Evolutionary conservation across 2,113 vertebrate species (phyloP).

Genomic region (Narcine bancroftii): DNA sequence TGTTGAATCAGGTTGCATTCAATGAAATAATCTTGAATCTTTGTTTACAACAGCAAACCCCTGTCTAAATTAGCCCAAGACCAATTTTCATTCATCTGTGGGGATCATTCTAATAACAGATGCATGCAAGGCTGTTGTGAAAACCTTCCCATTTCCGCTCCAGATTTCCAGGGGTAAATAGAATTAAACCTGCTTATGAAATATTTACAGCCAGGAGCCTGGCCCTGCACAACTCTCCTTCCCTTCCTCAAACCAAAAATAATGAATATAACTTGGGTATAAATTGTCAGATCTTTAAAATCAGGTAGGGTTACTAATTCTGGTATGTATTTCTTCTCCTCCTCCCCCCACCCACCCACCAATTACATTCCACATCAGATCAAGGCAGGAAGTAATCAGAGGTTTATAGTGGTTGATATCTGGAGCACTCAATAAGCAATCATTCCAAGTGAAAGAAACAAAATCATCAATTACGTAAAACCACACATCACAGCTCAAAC

Average conservation of each 20-base stretch:
- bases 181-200: background rate
- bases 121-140: background rate
- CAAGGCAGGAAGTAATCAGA: constrained; percentile 55
- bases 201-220: background rate
- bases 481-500: constrained; percentile 61
- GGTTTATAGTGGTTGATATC: constrained; percentile 68
- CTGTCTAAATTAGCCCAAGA: too few species aligned
- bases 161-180: background rate
- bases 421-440: constrained; percentile 62
- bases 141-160: background rate
- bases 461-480: constrained; percentile 59
- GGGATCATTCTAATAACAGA: background rate
- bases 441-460: constrained; percentile 65
- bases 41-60: too few species aligned
- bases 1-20: too few species aligned
- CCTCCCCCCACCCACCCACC: too few species aligned
- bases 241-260: background rate
- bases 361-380: constrained; percentile 64
- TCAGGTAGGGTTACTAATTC: background rate
- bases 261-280: background rate
- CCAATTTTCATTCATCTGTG: too few species aligned
- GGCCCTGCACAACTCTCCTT: background rate
- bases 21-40: too few species aligned
- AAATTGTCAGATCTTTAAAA: background rate
- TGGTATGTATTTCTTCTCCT: background rate